Base-by-base conservation (phyloP, 1,140 invertebrate genomes). In the Oreohelix idahoensis region DNA sequence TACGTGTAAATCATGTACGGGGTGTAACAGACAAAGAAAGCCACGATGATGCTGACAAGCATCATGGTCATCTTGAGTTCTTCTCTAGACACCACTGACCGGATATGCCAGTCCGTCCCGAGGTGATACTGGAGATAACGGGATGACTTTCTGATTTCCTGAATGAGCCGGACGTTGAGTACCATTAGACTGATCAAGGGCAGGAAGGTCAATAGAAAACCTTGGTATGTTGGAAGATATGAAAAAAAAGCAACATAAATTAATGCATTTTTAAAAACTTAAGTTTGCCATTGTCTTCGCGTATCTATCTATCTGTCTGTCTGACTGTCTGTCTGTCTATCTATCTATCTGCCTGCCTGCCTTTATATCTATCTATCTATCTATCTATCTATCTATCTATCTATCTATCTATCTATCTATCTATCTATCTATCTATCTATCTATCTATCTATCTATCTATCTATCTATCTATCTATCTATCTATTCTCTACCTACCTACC, bases 1-100 rank as follows among this genome's bases (percentile, higher is more conserved):
- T 36, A 82, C 80, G 26, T 32, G 71, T 58, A 82, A 2, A 88
- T 73, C 20, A 90, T 84, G 73, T 87, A 87, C 0, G 96, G 95
- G 35, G 95, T 93, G 89, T 96, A 95, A 86, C 95, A 96, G 1
- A 96, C 89, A 45, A 96, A 93, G 89, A 96, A 96, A 73, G 96
- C 92, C 17, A 96, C 92, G 0, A 96, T 95, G 11, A 96, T 95
- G 10, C 95, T 94, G 69, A 96, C 95, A 11, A 96, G 91, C 86
- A 95, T 96, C 49, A 96, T 93, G 2, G 96, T 96, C 77, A 96
- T 96, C 77, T 95, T 89, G 13, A 88, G 81, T 71, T 95, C 90
- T 95, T 96, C 91, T 95, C 95, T 81, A 83, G 95, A 95, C 38
- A 91, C 90, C 77, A 92, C 89, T 42, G 87, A 89, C 63, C 88